These are phyloP conservation scores for Madoqua kirkii DNA, from an alignment of 2,113 vertebrate genomes.

Conservation along the genomic window DNA sequence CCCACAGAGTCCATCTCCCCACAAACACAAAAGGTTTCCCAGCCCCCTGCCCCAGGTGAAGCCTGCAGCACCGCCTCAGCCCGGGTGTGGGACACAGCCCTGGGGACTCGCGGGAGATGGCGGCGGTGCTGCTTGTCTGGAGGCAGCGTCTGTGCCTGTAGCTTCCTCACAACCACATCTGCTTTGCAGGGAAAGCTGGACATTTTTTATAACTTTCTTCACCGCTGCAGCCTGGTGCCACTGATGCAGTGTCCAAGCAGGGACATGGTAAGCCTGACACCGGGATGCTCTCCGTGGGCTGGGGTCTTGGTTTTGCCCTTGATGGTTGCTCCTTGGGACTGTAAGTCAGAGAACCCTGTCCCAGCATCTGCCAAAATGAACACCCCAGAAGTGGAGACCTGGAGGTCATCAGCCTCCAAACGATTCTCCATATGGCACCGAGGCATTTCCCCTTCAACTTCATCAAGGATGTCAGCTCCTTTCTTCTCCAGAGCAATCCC, in stretches of 20 bases:
- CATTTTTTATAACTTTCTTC: too few species aligned
- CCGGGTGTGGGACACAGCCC: background rate
- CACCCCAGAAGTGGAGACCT: background rate
- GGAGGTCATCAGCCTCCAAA: background rate
- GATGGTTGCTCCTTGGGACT: background rate
- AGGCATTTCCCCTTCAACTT: background rate
- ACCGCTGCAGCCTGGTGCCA: conserved; percentile 71
- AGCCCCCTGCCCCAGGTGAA: too few species aligned
- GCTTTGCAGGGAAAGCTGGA: too few species aligned
- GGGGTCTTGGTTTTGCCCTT: background rate
- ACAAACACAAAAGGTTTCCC: background rate
- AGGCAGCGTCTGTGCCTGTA: accelerated
- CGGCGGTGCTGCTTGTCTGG: background rate
- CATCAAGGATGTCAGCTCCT: background rate
- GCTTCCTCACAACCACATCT: background rate
- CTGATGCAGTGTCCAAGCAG: conserved; percentile 89
- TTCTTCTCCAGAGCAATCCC: background rate
- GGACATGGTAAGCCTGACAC: conserved; percentile 79
- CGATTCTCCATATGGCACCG: background rate
- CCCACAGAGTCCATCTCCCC: background rate
- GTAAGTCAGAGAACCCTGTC: background rate
- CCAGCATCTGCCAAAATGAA: background rate
- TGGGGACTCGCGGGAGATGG: accelerated
- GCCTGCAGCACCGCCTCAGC: accelerated
- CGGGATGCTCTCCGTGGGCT: too few species aligned